phyloP scores from a whole-genome alignment of 2,797 vertebrate genomes.

The Dermochelys coriacea region DNA sequence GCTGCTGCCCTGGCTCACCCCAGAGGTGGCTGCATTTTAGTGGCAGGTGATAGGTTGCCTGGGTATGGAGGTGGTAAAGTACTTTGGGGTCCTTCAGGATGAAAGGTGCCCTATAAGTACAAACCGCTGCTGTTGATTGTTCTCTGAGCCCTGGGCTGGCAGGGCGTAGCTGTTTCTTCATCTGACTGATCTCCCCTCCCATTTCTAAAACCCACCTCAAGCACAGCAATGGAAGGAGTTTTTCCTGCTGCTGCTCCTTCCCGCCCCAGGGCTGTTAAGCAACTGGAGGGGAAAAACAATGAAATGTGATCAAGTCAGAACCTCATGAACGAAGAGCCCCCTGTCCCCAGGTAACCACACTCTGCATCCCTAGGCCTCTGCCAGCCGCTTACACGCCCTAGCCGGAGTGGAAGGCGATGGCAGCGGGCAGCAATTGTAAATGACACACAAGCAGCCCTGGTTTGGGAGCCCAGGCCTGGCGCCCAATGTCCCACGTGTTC shows the following conservation, averaged over 20 bases:
- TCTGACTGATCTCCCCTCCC: neutral
- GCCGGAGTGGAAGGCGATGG: neutral
- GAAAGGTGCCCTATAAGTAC: rapidly evolving
- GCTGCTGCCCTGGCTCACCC: neutral
- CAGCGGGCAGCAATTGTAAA: neutral
- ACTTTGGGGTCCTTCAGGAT: rapidly evolving
- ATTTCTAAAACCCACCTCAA: neutral
- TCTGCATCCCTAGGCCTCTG: neutral
- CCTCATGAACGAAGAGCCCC: neutral
- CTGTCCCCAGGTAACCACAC: neutral
- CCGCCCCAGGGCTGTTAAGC: neutral
- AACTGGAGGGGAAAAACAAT: neutral
- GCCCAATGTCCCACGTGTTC: neutral
- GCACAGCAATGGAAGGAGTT: neutral
- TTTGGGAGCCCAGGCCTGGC: neutral
- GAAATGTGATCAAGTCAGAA: neutral
- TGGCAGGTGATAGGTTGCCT: rapidly evolving
- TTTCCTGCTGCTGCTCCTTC: neutral
- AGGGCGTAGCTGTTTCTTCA: neutral
- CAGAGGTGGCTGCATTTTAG: neutral
- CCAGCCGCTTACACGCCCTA: neutral
- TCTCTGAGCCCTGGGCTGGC: rapidly evolving
- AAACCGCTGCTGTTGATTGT: rapidly evolving
- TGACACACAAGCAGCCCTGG: neutral
- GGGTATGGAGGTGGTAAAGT: rapidly evolving